Conservation (phyloP, 2,888 invertebrate species). For the Orgyia antiqua region DNA sequence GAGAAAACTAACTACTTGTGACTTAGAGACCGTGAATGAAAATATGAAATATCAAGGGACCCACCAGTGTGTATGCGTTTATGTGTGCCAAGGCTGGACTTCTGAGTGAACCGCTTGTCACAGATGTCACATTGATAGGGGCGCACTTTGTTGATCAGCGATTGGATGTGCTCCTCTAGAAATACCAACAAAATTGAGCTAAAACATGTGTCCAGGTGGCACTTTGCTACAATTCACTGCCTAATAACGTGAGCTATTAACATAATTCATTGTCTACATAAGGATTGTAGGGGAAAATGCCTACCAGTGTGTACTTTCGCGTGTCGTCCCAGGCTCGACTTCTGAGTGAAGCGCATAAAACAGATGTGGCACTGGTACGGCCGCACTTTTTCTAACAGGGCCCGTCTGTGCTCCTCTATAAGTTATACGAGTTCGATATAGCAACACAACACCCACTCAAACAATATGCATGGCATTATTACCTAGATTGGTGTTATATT, state of each 20-base stretch:
- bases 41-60: slow-evolving; percentile 72
- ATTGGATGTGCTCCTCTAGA: slow-evolving; percentile 80
- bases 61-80: slow-evolving; percentile 87
- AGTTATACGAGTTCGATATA: slow-evolving; percentile 75
- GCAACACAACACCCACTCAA: slow-evolving; percentile 62
- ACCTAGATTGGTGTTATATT: slow-evolving; percentile 43
- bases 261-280: slow-evolving; percentile 66
- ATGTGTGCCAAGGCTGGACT: slow-evolving; percentile 90
- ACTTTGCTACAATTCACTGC: slow-evolving; percentile 52
- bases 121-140: slow-evolving; percentile 86
- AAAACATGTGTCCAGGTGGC: slow-evolving; percentile 59
- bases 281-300: slow-evolving; percentile 77
- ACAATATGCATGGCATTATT: slow-evolving; percentile 45
- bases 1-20: slow-evolving; percentile 46
- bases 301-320: slow-evolving; percentile 84
- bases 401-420: slow-evolving; percentile 80
- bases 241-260: slow-evolving; percentile 64
- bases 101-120: slow-evolving; percentile 89
- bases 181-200: slow-evolving; percentile 76
- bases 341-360: slow-evolving; percentile 85
- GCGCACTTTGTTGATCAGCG: slow-evolving; percentile 80
- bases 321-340: slow-evolving; percentile 85
- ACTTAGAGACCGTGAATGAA: slow-evolving; percentile 58
- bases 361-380: slow-evolving; percentile 86
- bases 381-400: slow-evolving; percentile 80